These are phyloP conservation scores for Calameuta idolon DNA, from an alignment of 2,888 invertebrate genomes.

Conservation along the genomic window DNA sequence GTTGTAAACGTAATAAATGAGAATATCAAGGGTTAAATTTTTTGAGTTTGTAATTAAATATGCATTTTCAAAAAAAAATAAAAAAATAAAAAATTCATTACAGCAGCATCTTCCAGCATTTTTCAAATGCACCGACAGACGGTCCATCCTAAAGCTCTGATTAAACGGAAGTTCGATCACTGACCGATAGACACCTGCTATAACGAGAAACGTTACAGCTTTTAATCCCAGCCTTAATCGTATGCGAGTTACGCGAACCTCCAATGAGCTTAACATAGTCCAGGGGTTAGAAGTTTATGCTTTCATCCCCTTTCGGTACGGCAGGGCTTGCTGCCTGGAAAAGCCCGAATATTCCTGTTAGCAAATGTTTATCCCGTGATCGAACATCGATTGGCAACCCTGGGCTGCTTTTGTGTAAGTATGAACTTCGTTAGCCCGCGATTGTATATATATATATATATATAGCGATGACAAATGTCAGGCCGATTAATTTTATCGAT, in stretches of 20 bases:
- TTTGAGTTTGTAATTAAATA: not conserved
- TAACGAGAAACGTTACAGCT: not conserved
- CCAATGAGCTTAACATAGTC: not conserved
- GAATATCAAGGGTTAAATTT: not conserved
- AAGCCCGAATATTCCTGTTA: not conserved
- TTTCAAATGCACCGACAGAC: not conserved
- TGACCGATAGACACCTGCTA: not conserved
- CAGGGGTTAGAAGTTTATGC: constrained; percentile 11
- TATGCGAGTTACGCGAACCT: not conserved
- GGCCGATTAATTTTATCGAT: not conserved
- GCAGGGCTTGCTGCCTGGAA: not conserved
- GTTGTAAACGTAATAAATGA: not conserved
- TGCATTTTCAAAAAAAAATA: not conserved
- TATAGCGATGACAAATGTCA: not conserved
- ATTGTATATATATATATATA: not conserved
- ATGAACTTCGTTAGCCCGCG: not conserved
- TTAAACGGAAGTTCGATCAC: not conserved
- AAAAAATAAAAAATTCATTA: not conserved
- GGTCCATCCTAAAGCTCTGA: not conserved
- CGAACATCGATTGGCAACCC: not conserved
- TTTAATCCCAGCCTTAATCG: not conserved
- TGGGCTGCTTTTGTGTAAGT: not conserved
- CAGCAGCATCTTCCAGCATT: not conserved
- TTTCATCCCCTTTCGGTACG: constrained; percentile 19
- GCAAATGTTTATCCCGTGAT: not conserved